Conservation (phyloP, 2,888 invertebrate species). For the Cheilosia scutellata region DNA sequence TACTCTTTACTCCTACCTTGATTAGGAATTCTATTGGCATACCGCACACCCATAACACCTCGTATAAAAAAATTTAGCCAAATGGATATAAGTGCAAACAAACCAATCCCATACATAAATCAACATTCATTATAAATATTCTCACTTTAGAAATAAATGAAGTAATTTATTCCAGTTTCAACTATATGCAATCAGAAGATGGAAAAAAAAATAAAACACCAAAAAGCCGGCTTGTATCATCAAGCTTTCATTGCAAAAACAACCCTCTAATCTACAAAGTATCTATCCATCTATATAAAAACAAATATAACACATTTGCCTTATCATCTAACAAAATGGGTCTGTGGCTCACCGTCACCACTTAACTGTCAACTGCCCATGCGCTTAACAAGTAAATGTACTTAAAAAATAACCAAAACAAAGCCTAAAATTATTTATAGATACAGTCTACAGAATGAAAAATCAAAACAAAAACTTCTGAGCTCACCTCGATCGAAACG, state of each 20-base stretch:
- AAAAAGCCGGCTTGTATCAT: conserved; percentile 16
- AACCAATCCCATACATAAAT: conserved; percentile 32
- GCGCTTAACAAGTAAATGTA: not conserved
- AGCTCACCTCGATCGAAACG: conserved; percentile 30
- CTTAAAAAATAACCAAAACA: conserved; percentile 28
- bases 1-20: not conserved
- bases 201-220: not conserved
- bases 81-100: conserved; percentile 19
- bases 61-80: not conserved
- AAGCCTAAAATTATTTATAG: conserved; percentile 21
- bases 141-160: conserved; percentile 13
- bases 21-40: conserved; percentile 26
- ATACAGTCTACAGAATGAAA: not conserved
- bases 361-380: conserved; percentile 21
- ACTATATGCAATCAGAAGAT: not conserved
- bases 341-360: not conserved
- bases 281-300: no score
- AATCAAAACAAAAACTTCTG: conserved; percentile 31
- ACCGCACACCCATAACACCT: conserved; percentile 24
- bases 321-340: conserved; percentile 26
- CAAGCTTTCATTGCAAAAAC: not conserved
- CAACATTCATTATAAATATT: conserved; percentile 30
- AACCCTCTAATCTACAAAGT: not conserved
- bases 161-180: conserved; percentile 32
- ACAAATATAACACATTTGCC: not conserved